Base-by-base conservation (phyloP, 1,140 invertebrate species). In the Periplaneta americana region DNA sequence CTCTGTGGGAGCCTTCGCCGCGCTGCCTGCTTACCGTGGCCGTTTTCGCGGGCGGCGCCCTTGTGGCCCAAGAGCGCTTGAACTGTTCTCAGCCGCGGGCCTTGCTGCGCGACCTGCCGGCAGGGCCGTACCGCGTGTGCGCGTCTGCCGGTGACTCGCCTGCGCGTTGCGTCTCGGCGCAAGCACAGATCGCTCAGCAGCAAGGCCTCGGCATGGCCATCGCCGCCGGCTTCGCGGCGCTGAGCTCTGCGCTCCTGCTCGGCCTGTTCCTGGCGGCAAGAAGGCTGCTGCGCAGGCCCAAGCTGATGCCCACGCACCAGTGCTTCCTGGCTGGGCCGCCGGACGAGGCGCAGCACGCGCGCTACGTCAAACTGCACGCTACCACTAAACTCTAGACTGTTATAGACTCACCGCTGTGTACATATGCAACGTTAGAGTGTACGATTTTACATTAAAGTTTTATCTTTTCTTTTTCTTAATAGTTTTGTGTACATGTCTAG, bases 311-410 rank as follows among this genome's bases (percentile, higher is more conserved):
- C 32, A 80, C 87, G 0, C 91, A 91, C 17, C 89, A 91, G 84
- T 92, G 90, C 84, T 92, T 91, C 83, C 87, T 91, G 57, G 89
- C 89, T 4, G 86, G 87, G 74, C 88, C 89, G 35, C 88, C 89
- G 5, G 87, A 89, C 84, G 85, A 91, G 82, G 88, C 88, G 0
- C 87, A 90, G 35, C 89, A 90, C 79, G 89, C 91, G 32, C 89
- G 89, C 86, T 92, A 92, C 83, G 90, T 92, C 5, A 92, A 92
- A 88, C 85, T 92, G 80, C 91, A 91, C 82, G 91, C 91, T 13
- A 92, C 91, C 33, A 92, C 91, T 34, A 91, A 92, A 86, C 86
- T 91, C 83, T 91, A 81, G 48, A n/a, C n/a, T n/a, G n/a, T n/a
- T n/a, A n/a, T n/a, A n/a, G n/a, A n/a, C n/a, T n/a, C n/a, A n/a